A percentile compares a stretch with the other conserved stretches of the same genome.
Evolutionary conservation across 2,113 vertebrate genomes (phyloP).

Genomic region (Holacanthus passer): DNA sequence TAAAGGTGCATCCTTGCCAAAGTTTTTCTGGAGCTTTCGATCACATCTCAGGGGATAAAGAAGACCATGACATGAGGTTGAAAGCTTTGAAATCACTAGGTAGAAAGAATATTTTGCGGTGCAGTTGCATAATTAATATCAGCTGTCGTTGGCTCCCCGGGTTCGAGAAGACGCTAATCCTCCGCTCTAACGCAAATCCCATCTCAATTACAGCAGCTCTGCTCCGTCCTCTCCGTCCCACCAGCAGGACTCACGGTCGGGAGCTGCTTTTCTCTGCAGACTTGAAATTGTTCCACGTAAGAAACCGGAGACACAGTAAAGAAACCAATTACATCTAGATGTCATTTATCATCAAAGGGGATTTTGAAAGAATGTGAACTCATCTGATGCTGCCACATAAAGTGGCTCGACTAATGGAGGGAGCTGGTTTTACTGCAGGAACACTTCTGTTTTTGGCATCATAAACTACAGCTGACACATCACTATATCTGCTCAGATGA

Average conservation of each 20-base stretch:
- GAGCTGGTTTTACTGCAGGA: not conserved
- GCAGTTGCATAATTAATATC: conserved; percentile 38
- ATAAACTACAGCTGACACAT: not conserved
- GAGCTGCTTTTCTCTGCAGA: conserved; percentile 10
- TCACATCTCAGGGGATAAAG: not conserved
- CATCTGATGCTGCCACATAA: conserved; percentile 11
- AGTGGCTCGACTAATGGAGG: not conserved
- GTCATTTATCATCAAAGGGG: conserved; percentile 25
- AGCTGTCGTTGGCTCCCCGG: conserved; percentile 49
- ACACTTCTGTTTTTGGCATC: not conserved
- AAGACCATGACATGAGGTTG: not conserved
- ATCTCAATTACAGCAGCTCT: conserved; percentile 46
- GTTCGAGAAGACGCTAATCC: conserved; percentile 56
- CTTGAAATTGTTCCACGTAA: conserved; percentile 6
- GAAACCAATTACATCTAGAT: conserved; percentile 25
- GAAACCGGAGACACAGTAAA: conserved; percentile 39
- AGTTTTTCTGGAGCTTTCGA: not conserved
- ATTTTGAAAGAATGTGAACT: conserved; percentile 45
- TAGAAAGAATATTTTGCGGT: conserved; percentile 1
- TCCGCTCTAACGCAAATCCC: conserved; percentile 40
- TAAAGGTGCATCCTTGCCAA: not conserved
- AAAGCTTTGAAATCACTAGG: not conserved
- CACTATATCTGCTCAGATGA: conserved; percentile 6
- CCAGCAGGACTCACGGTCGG: not conserved
- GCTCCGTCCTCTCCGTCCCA: not conserved